These are phyloP conservation scores for Aphidius colemani DNA, from an alignment of 2,888 invertebrate species.

Conservation along the genomic window DNA sequence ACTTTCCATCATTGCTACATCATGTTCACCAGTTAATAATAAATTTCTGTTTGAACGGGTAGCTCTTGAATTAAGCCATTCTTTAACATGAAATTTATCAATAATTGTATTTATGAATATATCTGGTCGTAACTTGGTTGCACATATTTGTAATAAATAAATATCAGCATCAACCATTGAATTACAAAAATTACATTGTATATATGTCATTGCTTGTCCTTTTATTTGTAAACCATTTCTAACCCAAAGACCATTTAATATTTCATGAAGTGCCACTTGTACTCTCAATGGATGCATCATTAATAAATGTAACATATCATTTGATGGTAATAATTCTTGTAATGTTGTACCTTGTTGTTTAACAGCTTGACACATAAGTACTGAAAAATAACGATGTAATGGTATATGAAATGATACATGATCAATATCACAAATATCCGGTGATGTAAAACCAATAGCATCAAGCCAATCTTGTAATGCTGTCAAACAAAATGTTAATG, in stretches of 20 bases:
- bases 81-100: constrained; percentile 86
- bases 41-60: constrained; percentile 68
- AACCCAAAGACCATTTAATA: constrained; percentile 92
- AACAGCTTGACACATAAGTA: constrained; percentile 84
- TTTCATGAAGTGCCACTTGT: constrained; percentile 95
- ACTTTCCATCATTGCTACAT: constrained; percentile 89
- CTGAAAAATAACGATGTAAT: constrained; percentile 90
- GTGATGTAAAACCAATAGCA: constrained; percentile 75
- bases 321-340: constrained; percentile 78
- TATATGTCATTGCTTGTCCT: constrained; percentile 99
- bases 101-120: constrained; percentile 85
- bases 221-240: constrained; percentile 96
- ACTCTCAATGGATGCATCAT: constrained; percentile 91
- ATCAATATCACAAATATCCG: constrained; percentile 74
- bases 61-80: constrained; percentile 81
- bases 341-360: constrained; percentile 78
- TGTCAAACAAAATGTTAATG: constrained; percentile 76
- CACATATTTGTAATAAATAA: constrained; percentile 92
- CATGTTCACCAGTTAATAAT: constrained; percentile 76
- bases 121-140: constrained; percentile 84
- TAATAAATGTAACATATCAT: constrained; percentile 77
- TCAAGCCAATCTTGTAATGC: constrained; percentile 89
- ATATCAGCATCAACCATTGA: constrained; percentile 98
- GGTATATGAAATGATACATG: constrained; percentile 97
- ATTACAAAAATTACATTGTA: constrained; percentile 98